Conservation (phyloP, 2,888 invertebrate species). For the Reticulitermes lucifugus region DNA sequence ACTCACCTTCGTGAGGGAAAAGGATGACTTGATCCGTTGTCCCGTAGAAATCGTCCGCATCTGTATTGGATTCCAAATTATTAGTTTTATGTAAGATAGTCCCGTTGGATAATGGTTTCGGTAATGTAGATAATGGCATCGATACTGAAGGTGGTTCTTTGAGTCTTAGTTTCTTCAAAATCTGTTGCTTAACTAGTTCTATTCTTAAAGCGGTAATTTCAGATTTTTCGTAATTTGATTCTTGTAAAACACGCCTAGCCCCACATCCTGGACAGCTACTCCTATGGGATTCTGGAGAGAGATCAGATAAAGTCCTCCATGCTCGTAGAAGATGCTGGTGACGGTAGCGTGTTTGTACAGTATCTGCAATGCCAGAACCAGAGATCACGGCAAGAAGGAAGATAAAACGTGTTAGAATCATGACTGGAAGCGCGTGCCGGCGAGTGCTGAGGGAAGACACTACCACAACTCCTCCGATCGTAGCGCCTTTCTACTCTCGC, state of each 20-base stretch:
- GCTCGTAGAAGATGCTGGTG: not conserved
- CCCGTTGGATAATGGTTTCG: slow-evolving; percentile 81
- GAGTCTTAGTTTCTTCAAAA: slow-evolving; percentile 81
- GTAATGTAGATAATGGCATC: slow-evolving; percentile 73
- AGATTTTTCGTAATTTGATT: slow-evolving; percentile 48
- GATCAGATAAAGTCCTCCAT: slow-evolving; percentile 21
- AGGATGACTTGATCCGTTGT: slow-evolving; percentile 87
- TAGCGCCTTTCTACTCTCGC: not conserved
- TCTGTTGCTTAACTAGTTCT: slow-evolving; percentile 87
- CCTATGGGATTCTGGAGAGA: slow-evolving; percentile 11
- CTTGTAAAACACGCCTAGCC: slow-evolving; percentile 31
- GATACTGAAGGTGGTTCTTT: slow-evolving; percentile 76
- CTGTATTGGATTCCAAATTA: slow-evolving; percentile 68
- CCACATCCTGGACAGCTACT: slow-evolving; percentile 46
- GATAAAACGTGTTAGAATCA: not conserved
- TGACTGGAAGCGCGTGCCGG: slow-evolving; percentile 1
- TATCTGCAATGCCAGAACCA: not conserved
- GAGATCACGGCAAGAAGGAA: slow-evolving; percentile 3
- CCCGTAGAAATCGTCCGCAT: slow-evolving; percentile 83
- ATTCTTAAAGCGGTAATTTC: slow-evolving; percentile 76
- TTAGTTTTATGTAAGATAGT: slow-evolving; percentile 68
- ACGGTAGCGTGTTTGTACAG: not conserved
- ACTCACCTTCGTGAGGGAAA: slow-evolving; percentile 81
- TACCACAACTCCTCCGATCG: not conserved
- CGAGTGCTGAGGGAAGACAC: not conserved